phyloP scores from a whole-genome alignment of 2,113 vertebrate genomes.

The Chrysochloris asiatica region DNA sequence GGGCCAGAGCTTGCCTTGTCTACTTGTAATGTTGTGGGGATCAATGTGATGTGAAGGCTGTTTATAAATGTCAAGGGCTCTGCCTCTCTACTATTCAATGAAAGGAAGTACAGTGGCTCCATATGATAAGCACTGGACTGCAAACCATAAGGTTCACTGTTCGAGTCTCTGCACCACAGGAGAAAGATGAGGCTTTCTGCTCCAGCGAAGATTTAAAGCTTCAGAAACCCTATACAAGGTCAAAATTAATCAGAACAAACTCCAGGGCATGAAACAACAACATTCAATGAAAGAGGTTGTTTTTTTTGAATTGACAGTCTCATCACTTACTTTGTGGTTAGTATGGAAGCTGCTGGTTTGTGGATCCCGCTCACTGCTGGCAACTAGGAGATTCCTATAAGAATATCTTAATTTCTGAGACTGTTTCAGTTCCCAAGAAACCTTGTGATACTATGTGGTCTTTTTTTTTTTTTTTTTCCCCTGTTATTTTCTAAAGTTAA shows the following conservation, averaged over 20 bases:
- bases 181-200: too few species aligned
- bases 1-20: neutral
- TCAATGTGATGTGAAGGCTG: neutral
- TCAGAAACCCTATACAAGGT: too few species aligned
- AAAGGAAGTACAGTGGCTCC: too few species aligned
- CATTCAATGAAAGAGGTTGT: neutral
- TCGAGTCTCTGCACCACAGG: too few species aligned
- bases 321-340: neutral
- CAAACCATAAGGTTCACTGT: too few species aligned
- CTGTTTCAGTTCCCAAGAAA: neutral
- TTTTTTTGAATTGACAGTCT: neutral
- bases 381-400: neutral
- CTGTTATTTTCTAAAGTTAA: neutral
- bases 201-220: too few species aligned
- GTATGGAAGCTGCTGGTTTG: neutral
- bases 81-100: neutral
- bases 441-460: neutral
- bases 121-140: too few species aligned
- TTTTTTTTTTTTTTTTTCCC: too few species aligned
- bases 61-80: neutral
- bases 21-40: neutral
- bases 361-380: neutral
- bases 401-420: slow-evolving; percentile 22
- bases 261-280: too few species aligned
- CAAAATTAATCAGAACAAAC: too few species aligned